A percentile compares a stretch with the other conserved stretches of the same genome.
phyloP scores from a whole-genome alignment of 1,140 invertebrate species.

The Brachionus angularis region DNA sequence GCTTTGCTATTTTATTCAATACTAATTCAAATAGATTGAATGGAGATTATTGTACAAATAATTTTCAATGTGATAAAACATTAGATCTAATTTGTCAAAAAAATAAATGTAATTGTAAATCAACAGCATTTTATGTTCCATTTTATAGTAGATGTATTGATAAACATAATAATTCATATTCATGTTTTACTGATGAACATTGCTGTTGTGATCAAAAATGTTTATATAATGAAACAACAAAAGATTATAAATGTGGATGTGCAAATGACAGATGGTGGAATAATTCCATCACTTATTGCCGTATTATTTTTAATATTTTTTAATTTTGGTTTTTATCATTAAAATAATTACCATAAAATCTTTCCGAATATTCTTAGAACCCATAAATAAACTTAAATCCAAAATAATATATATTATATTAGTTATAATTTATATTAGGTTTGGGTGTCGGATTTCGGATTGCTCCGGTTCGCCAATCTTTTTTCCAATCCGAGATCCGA shows the following conservation, averaged over 20 bases:
- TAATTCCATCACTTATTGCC: not conserved
- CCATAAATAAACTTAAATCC: too few species aligned
- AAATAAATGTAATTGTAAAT: slow-evolving; percentile 3
- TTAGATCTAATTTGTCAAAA: slow-evolving; percentile 2
- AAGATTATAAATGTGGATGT: not conserved
- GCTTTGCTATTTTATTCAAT: too few species aligned
- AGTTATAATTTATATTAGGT: too few species aligned
- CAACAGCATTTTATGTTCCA: slow-evolving; percentile 4
- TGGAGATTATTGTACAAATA: not conserved
- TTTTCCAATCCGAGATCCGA: too few species aligned
- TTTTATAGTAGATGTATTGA: not conserved
- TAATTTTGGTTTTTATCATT: too few species aligned
- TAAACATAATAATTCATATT: not conserved
- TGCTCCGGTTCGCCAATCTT: too few species aligned
- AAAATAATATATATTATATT: too few species aligned
- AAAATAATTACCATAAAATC: too few species aligned
- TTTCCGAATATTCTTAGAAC: too few species aligned
- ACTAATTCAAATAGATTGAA: too few species aligned
- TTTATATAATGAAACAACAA: not conserved
- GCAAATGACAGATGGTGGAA: slow-evolving; percentile 5
- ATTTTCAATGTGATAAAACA: not conserved
- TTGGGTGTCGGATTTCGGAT: too few species aligned
- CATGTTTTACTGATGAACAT: not conserved
- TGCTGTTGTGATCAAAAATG: slow-evolving; percentile 29
- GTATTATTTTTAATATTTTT: too few species aligned